Conservation (phyloP, 2,797 vertebrate genomes). For the Enteromius unitaeniatus region DNA sequence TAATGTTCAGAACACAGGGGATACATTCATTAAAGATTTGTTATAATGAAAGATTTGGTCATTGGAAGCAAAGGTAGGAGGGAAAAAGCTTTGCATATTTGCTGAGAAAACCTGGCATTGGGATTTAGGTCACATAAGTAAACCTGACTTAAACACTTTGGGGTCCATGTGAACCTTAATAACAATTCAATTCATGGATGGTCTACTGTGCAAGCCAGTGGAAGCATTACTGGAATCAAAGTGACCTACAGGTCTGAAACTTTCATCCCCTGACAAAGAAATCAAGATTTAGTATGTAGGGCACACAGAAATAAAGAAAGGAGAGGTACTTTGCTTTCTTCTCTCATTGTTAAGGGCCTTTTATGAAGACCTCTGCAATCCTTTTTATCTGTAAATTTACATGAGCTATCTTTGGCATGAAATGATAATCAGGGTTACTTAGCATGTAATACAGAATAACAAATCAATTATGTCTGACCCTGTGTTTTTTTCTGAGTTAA, state of each 20-base stretch:
- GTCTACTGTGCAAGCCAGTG: slow-evolving; percentile 3
- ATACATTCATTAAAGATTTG: slow-evolving; percentile 49
- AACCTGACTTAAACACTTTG: slow-evolving; percentile 32
- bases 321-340: neutral
- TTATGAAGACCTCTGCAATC: slow-evolving; percentile 11
- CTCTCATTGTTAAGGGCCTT: slow-evolving; percentile 6
- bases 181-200: slow-evolving; percentile 30
- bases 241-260: slow-evolving; percentile 42
- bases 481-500: neutral
- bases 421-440: slow-evolving; percentile 15
- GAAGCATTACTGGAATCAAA: slow-evolving; percentile 47
- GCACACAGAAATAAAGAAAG: slow-evolving; percentile 11
- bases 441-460: slow-evolving; percentile 15
- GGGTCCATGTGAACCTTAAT: slow-evolving; percentile 39
- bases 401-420: neutral
- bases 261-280: slow-evolving; percentile 26
- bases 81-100: slow-evolving; percentile 26
- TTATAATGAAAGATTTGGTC: slow-evolving; percentile 17
- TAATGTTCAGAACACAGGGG: slow-evolving; percentile 23
- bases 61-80: slow-evolving; percentile 3
- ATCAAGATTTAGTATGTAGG: slow-evolving; percentile 45
- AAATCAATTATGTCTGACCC: neutral
- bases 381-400: neutral
- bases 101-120: neutral
- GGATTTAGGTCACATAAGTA: slow-evolving; percentile 43